Percentiles rank a stretch among this genome's conserved stretches.
Evolutionary conservation across 1,140 invertebrate genomes (phyloP).

Genomic region (Brachionus manjavacas): DNA sequence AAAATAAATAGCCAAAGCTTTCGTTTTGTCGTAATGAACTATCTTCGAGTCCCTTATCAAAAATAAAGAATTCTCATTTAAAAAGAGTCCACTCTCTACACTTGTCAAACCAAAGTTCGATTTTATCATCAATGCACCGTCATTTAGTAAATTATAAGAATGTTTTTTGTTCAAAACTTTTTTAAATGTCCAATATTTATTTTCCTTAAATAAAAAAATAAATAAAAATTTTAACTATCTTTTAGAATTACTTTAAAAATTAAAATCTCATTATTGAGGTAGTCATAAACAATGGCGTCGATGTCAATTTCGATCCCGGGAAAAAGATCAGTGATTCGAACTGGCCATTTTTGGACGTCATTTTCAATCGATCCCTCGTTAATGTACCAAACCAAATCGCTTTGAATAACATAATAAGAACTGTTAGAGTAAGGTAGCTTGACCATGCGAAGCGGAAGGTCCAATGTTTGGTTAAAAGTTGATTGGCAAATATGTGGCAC

Average conservation of each 20-base stretch:
- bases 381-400: conserved; percentile 22
- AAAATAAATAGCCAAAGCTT: conserved; percentile 25
- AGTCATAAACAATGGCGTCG: not conserved
- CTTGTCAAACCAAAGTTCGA: not conserved
- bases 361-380: not conserved
- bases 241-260: not conserved
- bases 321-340: conserved; percentile 2
- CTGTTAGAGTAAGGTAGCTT: conserved; percentile 12
- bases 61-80: conserved; percentile 6
- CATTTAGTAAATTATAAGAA: not conserved
- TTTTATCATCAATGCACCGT: not conserved
- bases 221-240: not conserved
- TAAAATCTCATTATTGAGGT: conserved; percentile 9
- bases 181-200: conserved; percentile 21
- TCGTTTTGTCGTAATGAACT: conserved; percentile 6
- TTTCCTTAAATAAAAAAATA: not conserved
- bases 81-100: not conserved
- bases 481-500: conserved; percentile 4
- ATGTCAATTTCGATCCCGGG: not conserved
- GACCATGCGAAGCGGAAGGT: not conserved
- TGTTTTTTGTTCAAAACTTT: not conserved
- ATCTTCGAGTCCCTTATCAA: conserved; percentile 4
- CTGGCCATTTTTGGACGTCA: not conserved
- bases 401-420: conserved; percentile 25
- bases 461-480: not conserved